A percentile compares a stretch with the other conserved stretches of the same genome.
Conservation (phyloP, 2,888 invertebrate genomes). For the Patella pellucida region DNA sequence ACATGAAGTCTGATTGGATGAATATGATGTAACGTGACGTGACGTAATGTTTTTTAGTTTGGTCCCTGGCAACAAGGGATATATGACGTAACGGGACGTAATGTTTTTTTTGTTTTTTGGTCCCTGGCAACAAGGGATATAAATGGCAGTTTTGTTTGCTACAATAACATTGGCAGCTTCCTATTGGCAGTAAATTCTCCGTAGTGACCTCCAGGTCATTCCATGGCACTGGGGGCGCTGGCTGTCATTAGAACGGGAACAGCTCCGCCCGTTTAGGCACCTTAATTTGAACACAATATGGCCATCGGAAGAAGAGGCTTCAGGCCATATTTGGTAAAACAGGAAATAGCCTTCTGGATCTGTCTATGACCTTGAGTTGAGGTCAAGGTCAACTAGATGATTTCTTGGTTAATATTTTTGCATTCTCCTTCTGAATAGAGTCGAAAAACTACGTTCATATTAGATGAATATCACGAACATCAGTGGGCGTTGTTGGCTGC, state of each 20-base stretch:
- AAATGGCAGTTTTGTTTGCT: conserved; percentile 10
- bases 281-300: background rate
- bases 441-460: no score
- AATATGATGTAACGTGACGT: background rate
- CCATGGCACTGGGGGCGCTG: background rate
- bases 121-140: background rate
- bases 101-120: background rate
- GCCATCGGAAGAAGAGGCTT: conserved; percentile 1
- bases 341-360: background rate
- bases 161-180: conserved; percentile 6
- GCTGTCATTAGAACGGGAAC: background rate
- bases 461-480: conserved; percentile 73
- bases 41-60: background rate
- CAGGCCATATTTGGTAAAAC: background rate
- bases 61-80: background rate
- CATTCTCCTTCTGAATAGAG: no score
- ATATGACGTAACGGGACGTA: no score
- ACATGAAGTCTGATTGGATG: background rate
- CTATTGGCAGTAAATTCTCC: conserved; percentile 2
- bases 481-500: conserved; percentile 84
- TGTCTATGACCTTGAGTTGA: background rate
- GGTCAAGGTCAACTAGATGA: background rate
- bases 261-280: background rate
- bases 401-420: background rate
- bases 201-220: conserved; percentile 2